phyloP scores from a whole-genome alignment of 2,113 vertebrate species.

The Chaetodon auriga region DNA sequence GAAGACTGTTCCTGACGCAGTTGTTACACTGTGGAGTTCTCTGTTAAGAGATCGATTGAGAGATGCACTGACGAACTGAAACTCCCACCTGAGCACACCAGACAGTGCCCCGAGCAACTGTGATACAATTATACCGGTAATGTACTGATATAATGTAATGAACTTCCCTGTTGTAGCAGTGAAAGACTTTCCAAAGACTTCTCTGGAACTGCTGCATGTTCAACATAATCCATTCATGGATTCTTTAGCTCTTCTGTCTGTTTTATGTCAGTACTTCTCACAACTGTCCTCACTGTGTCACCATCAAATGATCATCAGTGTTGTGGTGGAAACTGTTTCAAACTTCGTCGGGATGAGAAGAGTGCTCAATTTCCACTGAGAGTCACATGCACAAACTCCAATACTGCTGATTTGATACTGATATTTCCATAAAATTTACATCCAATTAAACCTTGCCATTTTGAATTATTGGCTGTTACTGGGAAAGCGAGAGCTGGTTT shows the following conservation, averaged over 20 bases:
- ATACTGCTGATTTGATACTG: neutral
- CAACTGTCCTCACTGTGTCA: neutral
- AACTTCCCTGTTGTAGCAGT: constrained; percentile 4
- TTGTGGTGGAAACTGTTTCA: neutral
- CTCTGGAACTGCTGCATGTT: neutral
- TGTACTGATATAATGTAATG: constrained; percentile 18
- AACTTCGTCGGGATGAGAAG: neutral
- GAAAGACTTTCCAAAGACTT: neutral
- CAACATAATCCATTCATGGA: neutral
- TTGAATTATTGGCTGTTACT: neutral
- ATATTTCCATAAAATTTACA: neutral
- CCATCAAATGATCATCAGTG: neutral
- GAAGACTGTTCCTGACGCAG: neutral
- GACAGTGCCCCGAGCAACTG: constrained; percentile 12
- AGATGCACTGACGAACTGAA: neutral
- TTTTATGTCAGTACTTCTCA: constrained; percentile 4
- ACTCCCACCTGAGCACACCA: neutral
- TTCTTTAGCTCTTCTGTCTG: neutral
- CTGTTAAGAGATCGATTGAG: constrained; percentile 10
- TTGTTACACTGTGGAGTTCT: neutral
- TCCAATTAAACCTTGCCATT: neutral
- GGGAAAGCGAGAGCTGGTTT: neutral
- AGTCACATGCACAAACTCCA: no score
- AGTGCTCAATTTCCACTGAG: no score
- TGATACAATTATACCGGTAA: constrained; percentile 34